Evolutionary conservation across 2,888 invertebrate species (phyloP), one percentile per base, ranked within the genome.

Genomic region (Acanthopleura granulata): DNA sequence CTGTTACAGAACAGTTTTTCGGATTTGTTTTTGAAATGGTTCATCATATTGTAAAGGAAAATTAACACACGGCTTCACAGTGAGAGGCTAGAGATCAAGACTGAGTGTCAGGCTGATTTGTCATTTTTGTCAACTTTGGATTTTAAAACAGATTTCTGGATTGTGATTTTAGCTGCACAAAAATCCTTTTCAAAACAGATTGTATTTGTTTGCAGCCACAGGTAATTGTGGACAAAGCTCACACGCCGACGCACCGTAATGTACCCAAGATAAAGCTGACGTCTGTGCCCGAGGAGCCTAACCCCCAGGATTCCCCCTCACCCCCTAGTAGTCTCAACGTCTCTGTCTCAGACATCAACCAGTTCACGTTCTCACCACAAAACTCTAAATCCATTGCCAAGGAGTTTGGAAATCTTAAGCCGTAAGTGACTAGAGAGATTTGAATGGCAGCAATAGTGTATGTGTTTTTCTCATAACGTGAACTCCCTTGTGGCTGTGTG

Each of bases 221-320:
- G 93, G 94, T 96, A 73, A 97, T 97, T 86, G 95, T 97, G 80
- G 97, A 97, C 91, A 95, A 95, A 88, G 95, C 95, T 90, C 96
- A 96, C 89, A 94, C 94, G 80, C 94, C 94, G 86, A 71, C 29
- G 1, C 66, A 66, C 25, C 22, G 25, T 22, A 27, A 27, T 14
- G 29, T 27, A 3, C 74, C 51, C 50, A 93, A 80, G 95, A 95
- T 91, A 93, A 94, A 30, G 93, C 95, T 77, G 94, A 85, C 84
- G 50, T 78, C 88, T 29, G 87, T 86, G 14, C 80, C 82, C 16
- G 88, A 87, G 74, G 88, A 87, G 75, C 72, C 86, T 75, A 90
- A 90, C 72, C 88, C 86, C 78, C 87, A 87, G 74, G 90, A 87
- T 61, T 90, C 89, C 75, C 91, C 90, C 76, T 92, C 92, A 74